Conservation (phyloP, 2,113 vertebrate genomes). For the Dolichallabes microphthalmus region DNA sequence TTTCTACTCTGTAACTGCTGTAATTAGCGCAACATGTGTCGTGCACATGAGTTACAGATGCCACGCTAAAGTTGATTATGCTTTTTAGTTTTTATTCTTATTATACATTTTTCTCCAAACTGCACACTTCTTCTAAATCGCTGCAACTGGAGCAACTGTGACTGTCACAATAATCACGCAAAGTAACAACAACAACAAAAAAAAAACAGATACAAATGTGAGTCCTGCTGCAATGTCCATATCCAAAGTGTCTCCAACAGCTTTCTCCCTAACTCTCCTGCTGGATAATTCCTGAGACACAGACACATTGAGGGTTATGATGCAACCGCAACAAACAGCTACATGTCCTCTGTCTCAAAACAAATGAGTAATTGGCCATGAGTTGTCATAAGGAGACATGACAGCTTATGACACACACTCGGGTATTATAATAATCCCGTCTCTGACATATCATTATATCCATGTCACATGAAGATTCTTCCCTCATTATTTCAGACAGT, state of each 20-base stretch:
- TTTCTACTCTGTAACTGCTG: background rate
- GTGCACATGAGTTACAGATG: background rate
- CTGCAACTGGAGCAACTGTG: background rate
- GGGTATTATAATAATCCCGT: conserved; percentile 30
- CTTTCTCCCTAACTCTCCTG: background rate
- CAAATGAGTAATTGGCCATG: conserved; percentile 36
- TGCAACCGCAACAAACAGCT: conserved; percentile 28
- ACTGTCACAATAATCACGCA: background rate
- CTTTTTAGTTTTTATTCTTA: background rate
- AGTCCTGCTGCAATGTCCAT: conserved; percentile 1
- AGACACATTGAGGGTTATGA: conserved; percentile 10
- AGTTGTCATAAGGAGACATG: conserved; percentile 36
- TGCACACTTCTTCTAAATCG: background rate
- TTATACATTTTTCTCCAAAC: background rate
- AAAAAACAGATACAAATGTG: background rate
- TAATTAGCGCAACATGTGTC: background rate
- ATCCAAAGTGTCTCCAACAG: conserved; percentile 11
- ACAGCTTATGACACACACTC: conserved; percentile 35
- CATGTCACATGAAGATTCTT: conserved; percentile 33
- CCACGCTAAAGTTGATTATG: background rate
- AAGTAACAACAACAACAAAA: background rate
- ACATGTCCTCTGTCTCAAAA: conserved; percentile 13
- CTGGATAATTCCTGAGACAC: background rate
- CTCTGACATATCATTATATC: conserved; percentile 42
- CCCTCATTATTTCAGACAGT: conserved; percentile 52